Conservation (phyloP, 2,113 vertebrate genomes). For the Ammodytes dubius region DNA sequence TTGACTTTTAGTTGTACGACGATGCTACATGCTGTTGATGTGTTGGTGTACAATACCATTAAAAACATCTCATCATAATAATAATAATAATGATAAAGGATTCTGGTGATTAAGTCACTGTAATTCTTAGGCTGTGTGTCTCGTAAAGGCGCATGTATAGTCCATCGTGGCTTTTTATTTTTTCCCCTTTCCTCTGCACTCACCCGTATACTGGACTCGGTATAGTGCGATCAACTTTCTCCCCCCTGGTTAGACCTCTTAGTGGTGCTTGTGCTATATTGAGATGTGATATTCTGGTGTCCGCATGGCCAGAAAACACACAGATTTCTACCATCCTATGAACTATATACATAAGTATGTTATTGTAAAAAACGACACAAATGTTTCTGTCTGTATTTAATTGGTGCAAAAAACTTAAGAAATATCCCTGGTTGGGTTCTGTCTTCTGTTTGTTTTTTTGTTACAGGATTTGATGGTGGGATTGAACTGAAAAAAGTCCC, state of each 20-base stretch:
- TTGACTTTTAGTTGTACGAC: constrained; percentile 41
- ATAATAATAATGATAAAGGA: constrained; percentile 35
- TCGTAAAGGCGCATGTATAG: constrained; percentile 71
- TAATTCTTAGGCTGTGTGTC: constrained; percentile 67
- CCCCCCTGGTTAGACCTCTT: constrained; percentile 70
- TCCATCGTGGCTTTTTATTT: constrained; percentile 72
- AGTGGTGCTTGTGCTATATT: constrained; percentile 81
- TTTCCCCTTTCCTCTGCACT: constrained; percentile 73
- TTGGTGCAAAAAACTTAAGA: constrained; percentile 74
- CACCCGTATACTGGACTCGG: constrained; percentile 56
- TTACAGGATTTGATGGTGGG: constrained; percentile 82
- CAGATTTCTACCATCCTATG: constrained; percentile 69
- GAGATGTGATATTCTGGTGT: constrained; percentile 75
- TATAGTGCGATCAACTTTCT: constrained; percentile 65
- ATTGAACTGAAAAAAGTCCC: constrained; percentile 80
- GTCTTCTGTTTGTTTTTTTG: constrained; percentile 75
- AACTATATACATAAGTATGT: constrained; percentile 82
- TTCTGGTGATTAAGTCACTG: constrained; percentile 67
- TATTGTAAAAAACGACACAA: constrained; percentile 80
- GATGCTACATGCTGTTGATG: constrained; percentile 72
- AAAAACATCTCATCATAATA: constrained; percentile 51
- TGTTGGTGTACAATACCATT: constrained; percentile 78
- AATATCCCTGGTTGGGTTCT: constrained; percentile 75
- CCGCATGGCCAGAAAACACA: constrained; percentile 56
- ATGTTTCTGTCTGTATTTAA: constrained; percentile 82